phyloP scores from a whole-genome alignment of 1,140 invertebrate genomes.

The Heliconius eleuchia region DNA sequence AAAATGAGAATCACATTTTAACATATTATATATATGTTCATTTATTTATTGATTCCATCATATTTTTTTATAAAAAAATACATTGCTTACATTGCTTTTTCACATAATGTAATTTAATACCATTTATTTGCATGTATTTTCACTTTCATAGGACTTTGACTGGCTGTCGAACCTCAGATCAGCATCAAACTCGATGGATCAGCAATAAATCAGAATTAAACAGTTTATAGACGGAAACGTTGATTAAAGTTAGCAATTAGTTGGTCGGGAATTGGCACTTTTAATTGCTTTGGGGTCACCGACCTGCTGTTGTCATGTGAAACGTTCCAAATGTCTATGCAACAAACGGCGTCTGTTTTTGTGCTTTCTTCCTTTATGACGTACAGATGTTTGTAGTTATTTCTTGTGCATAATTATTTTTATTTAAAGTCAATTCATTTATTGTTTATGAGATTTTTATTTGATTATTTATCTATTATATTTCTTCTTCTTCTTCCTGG shows the following conservation, averaged over 20 bases:
- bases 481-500: no score
- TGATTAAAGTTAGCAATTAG: constrained; percentile 33
- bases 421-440: not conserved
- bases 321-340: constrained; percentile 23
- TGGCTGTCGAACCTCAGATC: constrained; percentile 20
- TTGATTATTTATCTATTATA: no score
- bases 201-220: constrained; percentile 31
- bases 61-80: no score
- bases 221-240: constrained; percentile 29
- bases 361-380: constrained; percentile 12
- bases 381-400: not conserved
- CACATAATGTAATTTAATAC: not conserved
- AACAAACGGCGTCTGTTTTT: constrained; percentile 12
- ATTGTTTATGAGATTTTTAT: no score
- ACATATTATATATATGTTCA: no score
- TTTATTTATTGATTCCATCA: no score
- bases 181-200: constrained; percentile 21
- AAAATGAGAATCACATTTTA: no score
- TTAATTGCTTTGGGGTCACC: constrained; percentile 26
- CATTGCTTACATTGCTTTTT: no score
- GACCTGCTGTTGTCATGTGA: constrained; percentile 33
- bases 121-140: not conserved
- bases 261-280: constrained; percentile 28
- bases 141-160: constrained; percentile 24
- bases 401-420: not conserved